Conservation (phyloP, 2,797 vertebrate species). For the Prunella strophiata region DNA sequence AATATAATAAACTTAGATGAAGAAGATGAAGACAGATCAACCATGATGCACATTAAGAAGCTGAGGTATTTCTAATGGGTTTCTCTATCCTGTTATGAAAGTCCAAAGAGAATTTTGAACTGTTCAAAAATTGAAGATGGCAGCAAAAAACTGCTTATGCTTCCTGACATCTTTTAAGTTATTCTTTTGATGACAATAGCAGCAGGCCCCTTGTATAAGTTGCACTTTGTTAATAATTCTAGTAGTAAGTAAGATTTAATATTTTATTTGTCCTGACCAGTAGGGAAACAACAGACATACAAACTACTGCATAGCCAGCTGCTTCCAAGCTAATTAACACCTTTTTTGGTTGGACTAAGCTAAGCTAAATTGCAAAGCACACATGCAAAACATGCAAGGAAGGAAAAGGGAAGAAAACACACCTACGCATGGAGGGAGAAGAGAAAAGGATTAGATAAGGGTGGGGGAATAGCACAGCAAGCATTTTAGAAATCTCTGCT, state of each 20-base stretch:
- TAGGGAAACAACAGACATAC: neutral
- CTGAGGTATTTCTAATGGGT: neutral
- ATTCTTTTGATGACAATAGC: neutral
- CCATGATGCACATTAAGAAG: neutral
- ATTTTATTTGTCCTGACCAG: neutral
- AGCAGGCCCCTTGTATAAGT: neutral
- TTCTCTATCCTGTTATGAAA: neutral
- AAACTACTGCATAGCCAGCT: neutral
- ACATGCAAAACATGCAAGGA: neutral
- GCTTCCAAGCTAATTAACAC: neutral
- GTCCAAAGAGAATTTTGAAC: neutral
- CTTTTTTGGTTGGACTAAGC: neutral
- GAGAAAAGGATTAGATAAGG: neutral
- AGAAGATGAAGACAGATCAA: neutral
- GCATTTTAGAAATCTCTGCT: constrained; percentile 28
- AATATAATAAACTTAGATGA: neutral
- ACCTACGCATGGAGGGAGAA: neutral
- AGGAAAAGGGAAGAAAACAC: neutral
- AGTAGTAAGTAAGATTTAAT: neutral
- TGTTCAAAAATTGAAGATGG: neutral
- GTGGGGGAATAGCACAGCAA: neutral
- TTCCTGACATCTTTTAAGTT: neutral
- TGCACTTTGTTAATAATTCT: neutral
- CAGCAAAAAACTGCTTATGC: neutral
- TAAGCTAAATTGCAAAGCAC: neutral